Percentiles rank a stretch among this genome's conserved stretches.
These are phyloP conservation scores for Clitarchus hookeri DNA, from an alignment of 2,888 invertebrate genomes.

Conservation along the genomic window DNA sequence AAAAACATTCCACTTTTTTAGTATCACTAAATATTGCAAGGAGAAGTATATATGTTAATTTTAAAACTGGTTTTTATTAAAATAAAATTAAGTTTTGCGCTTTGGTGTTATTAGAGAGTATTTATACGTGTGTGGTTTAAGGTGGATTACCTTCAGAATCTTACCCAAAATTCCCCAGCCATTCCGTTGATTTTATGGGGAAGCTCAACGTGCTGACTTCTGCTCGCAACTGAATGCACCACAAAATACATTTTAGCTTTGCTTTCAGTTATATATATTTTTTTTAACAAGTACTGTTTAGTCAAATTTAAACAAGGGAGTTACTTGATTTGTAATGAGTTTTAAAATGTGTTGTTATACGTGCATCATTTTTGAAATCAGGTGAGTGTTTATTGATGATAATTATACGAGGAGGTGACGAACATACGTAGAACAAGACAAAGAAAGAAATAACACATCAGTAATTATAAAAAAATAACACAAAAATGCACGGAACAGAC, in stretches of 20 bases:
- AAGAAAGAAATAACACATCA: conserved; percentile 39
- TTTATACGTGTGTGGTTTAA: conserved; percentile 40
- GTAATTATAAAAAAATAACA: conserved; percentile 39
- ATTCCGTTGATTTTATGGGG: conserved; percentile 43
- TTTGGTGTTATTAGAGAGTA: conserved; percentile 29
- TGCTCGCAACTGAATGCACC: conserved; percentile 44
- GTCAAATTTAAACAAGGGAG: conserved; percentile 1
- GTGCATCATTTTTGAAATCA: conserved; percentile 20
- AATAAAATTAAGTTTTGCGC: conserved; percentile 19
- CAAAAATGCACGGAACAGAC: conserved; percentile 39
- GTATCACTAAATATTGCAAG: conserved; percentile 35
- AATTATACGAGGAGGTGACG: conserved; percentile 56
- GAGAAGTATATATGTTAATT: conserved; percentile 36
- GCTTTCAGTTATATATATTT: conserved; percentile 24
- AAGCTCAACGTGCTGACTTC: conserved; percentile 36
- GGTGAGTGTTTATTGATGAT: conserved; percentile 34
- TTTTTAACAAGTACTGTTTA: conserved; percentile 33
- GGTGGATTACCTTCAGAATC: conserved; percentile 42
- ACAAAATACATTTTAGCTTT: conserved; percentile 44
- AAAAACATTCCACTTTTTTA: conserved; percentile 38
- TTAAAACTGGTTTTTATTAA: conserved; percentile 24
- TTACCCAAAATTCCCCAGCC: conserved; percentile 43
- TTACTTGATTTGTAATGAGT: conserved; percentile 2
- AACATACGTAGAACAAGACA: conserved; percentile 44
- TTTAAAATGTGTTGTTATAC: conserved; percentile 17